Base-by-base conservation (phyloP, 2,888 invertebrate genomes). In the Cordilura impudica region DNA sequence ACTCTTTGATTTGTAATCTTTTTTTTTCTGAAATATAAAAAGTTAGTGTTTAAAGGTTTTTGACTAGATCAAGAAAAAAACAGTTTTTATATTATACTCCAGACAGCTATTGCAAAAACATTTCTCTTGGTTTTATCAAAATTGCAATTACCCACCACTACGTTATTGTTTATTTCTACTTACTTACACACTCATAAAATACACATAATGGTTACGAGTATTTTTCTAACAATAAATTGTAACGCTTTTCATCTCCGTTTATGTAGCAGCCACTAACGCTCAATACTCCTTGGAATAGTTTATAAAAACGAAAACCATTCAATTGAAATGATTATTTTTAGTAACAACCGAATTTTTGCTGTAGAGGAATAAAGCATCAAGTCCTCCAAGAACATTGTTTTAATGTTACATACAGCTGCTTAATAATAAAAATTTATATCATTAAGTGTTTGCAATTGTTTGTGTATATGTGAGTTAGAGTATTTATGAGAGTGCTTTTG, bases 381-480 rank as follows among this genome's bases (percentile, higher is more conserved):
- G 31, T 31, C n/a, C n/a, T n/a, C n/a, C n/a, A n/a, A 18, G 29
- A 26, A 54, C 16, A 54, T 54, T 54, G 18, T 31, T 54, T 54
- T 54, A 29, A 54, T 54, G 18, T n/a, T 29, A 21, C 12, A 39
- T 29, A 29, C 54, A 29, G 54, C 54, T 54, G 54, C 54, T 54
- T 16, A 54, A 18, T 54, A 54, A 54, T 54, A 54, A 54, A 54
- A 31, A 6, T 54, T 54, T 10, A 54, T 31, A n/a, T 18, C 31
- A 26, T 43, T 29, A 45, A 19, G 26, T 45, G 29, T 49, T 5
- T 47, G 14, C n/a, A 47, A 56, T 21, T 58, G 14, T 65, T 31
- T 53, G 19, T 63, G 16, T 43, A 31, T 58, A 26, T 39, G 31
- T 18, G 21, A 49, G 19, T 12, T 19, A 51, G n/a, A 51, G 10